Evolutionary conservation across 2,113 vertebrate genomes (phyloP).

Genomic region (Hirundichthys speculiger): DNA sequence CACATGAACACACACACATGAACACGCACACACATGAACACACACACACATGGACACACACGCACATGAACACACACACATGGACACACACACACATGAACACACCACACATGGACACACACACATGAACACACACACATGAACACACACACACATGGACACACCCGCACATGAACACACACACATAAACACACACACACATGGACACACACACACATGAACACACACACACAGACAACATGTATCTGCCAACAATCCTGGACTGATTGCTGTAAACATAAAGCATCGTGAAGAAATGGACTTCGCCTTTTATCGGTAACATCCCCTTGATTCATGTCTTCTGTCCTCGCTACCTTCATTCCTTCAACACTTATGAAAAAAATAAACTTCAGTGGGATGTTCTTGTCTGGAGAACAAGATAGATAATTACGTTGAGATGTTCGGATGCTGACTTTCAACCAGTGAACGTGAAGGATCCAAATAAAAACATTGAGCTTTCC

Average conservation of each 20-base stretch:
- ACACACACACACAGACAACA: slow-evolving; percentile 28
- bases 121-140: too few species aligned
- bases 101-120: too few species aligned
- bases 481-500: too few species aligned
- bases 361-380: slow-evolving; percentile 5
- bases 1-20: too few species aligned
- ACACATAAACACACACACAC: not conserved
- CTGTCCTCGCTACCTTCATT: not conserved
- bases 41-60: too few species aligned
- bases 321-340: slow-evolving; percentile 10
- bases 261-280: slow-evolving; percentile 43
- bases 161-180: not conserved
- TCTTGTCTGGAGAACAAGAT: not conserved
- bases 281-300: slow-evolving; percentile 57
- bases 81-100: too few species aligned
- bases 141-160: too few species aligned
- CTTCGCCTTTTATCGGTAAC: slow-evolving; percentile 56
- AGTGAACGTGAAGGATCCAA: not conserved
- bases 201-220: slow-evolving; percentile 9
- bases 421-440: not conserved
- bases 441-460: slow-evolving; percentile 5
- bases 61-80: too few species aligned
- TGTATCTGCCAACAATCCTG: slow-evolving; percentile 44
- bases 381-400: slow-evolving; percentile 26
- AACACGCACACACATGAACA: too few species aligned